phyloP scores from a whole-genome alignment of 2,113 vertebrate genomes.

The Herpetotheres cachinnans region DNA sequence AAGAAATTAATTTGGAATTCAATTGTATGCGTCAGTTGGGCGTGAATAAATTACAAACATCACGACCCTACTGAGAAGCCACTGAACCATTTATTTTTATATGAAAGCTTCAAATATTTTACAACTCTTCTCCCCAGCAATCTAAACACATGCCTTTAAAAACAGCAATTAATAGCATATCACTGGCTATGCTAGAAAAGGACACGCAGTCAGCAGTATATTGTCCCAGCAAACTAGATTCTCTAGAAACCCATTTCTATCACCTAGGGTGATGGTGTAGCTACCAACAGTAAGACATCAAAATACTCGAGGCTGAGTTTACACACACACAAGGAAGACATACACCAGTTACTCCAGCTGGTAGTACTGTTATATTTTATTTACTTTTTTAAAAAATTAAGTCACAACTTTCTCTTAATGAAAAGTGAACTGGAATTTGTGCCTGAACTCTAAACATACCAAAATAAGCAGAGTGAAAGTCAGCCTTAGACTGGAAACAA shows the following conservation, averaged over 20 bases:
- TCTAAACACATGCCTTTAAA: background rate
- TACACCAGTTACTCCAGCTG: background rate
- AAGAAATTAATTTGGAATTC: background rate
- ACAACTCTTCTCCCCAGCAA: background rate
- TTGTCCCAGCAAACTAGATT: background rate
- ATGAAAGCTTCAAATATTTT: background rate
- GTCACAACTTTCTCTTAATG: background rate
- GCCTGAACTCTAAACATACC: background rate
- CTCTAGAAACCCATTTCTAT: background rate
- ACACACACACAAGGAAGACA: background rate
- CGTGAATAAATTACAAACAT: background rate
- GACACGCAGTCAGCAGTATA: background rate
- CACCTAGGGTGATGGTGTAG: background rate
- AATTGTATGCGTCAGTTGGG: background rate
- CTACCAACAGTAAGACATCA: background rate
- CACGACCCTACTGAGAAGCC: fast-evolving
- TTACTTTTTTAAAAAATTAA: background rate
- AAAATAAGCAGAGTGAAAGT: background rate
- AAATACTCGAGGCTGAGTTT: background rate
- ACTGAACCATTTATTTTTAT: background rate
- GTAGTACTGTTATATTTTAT: background rate
- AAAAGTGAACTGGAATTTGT: background rate
- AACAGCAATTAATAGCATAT: background rate
- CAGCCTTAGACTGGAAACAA: background rate
- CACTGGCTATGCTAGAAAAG: fast-evolving